Base-by-base conservation (phyloP, 2,888 invertebrate genomes). In the Cataglyphis cursor region DNA sequence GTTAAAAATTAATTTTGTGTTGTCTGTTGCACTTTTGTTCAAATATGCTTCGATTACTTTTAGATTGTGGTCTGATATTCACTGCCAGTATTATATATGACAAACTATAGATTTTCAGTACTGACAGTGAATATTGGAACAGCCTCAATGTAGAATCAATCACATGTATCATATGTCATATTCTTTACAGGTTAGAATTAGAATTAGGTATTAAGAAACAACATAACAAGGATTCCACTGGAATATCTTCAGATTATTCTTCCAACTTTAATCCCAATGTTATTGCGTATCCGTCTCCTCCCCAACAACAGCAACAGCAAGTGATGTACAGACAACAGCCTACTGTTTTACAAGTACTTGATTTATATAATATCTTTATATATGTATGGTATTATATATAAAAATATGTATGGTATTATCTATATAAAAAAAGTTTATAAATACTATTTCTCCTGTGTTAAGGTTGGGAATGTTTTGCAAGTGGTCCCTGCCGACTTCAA, bases 381-480 rank as follows among this genome's bases (percentile, higher is more conserved):
- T 8, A 9, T 48, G 5, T 48, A 0, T 57, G 28, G 2, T 28
- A 28, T 28, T 2, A 28, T 28, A 28, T 28, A 28, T 28, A 28
- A 28, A 28, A 28, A 10, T 10, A 10, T 41, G 1, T 41, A 15
- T 41, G 0, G 15, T 28, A 28, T 35, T 12, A 12, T 59, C 12
- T 44, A 70, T 31, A 6, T 18, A 59, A 18, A 44, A 3, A 8
- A 35, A 35, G n/a, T 38, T 64, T 38, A 65, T 24, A 3, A 48
- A 44, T 38, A 48, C 15, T 9, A 28, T 18, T 59, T 28, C 51
- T 51, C n/a, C 12, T 72, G 9, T 87, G 81, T 91, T 31, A 87
- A 96, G 95, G 96, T 96, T 54, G 96, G 96, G 24, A 96, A 96
- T 88, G 95, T 96, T 86, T 93, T 96, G 51, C 96, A 96, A 94